phyloP scores from a whole-genome alignment of 1,140 invertebrate species.

The Drosophila lacteicornis region DNA sequence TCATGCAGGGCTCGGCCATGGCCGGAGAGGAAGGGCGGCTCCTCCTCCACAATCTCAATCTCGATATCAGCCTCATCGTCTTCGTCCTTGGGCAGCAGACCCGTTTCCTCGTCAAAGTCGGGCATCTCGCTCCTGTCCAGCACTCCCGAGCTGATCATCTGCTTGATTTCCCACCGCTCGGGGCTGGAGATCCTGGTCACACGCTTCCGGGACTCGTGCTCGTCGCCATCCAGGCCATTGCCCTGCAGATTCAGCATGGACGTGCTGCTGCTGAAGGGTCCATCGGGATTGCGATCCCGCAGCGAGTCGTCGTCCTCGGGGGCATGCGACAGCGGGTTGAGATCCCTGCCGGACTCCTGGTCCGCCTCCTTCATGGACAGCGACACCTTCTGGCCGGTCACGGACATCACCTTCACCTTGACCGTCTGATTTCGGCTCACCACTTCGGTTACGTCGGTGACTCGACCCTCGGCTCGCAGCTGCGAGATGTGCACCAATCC shows the following conservation, averaged over 20 bases:
- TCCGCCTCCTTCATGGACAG: constrained; percentile 99
- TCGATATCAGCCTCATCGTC: constrained; percentile 99
- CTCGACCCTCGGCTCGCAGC: constrained; percentile 95
- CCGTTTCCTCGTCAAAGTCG: constrained; percentile 96
- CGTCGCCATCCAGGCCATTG: constrained; percentile 90
- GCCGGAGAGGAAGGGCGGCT: constrained; percentile 97
- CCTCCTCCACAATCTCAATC: constrained; percentile 99
- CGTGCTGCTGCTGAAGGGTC: constrained; percentile 87
- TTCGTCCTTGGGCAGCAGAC: constrained; percentile 92
- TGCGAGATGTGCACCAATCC: constrained; percentile 99
- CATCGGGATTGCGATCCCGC: constrained; percentile 93
- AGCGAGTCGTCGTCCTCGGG: constrained; percentile 88
- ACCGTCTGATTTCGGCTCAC: constrained; percentile 96
- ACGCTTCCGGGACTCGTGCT: constrained; percentile 91
- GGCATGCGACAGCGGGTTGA: constrained; percentile 93
- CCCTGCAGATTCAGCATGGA: constrained; percentile 89
- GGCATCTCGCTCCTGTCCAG: constrained; percentile 95
- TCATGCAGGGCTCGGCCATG: constrained; percentile 96
- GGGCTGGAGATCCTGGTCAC: constrained; percentile 98
- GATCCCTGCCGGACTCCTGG: constrained; percentile 96
- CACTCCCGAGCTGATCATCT: constrained; percentile 94
- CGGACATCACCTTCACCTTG: constrained; percentile 95
- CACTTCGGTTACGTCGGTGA: constrained; percentile 97
- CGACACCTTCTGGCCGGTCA: constrained; percentile 97
- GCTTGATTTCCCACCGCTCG: constrained; percentile 96